Percentiles rank a stretch among this genome's conserved stretches.
Conservation (phyloP, 2,888 invertebrate species). For the Limnephilus lunatus region DNA sequence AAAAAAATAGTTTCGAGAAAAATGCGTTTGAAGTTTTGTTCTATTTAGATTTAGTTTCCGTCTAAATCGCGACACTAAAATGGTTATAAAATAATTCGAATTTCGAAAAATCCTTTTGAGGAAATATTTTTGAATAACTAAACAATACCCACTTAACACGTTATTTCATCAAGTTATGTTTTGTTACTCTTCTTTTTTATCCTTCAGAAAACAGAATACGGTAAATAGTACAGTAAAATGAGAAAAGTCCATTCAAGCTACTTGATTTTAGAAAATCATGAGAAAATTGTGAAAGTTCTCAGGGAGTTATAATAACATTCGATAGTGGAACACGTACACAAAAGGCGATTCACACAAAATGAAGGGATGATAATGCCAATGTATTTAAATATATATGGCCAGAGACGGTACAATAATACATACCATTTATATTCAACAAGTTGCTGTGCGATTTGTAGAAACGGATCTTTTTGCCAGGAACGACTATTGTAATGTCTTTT, state of each 20-base stretch:
- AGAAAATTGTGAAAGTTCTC: not conserved
- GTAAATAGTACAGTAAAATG: not conserved
- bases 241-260: not conserved
- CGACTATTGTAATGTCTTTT: not conserved
- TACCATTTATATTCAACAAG: not conserved
- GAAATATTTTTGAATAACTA: too few relatives aligned
- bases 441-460: not conserved
- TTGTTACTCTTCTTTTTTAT: too few relatives aligned
- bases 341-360: not conserved
- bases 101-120: too few relatives aligned
- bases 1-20: too few relatives aligned
- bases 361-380: not conserved
- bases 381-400: not conserved
- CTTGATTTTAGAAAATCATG: not conserved
- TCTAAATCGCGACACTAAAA: too few relatives aligned
- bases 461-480: not conserved
- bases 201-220: too few relatives aligned
- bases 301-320: not conserved
- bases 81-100: too few relatives aligned
- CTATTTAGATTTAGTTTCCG: too few relatives aligned
- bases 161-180: too few relatives aligned
- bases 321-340: not conserved
- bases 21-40: too few relatives aligned
- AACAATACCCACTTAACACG: too few relatives aligned
- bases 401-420: not conserved